These are phyloP conservation scores for Pollenia griseotomentosa DNA, from an alignment of 2,888 invertebrate genomes.

Conservation along the genomic window DNA sequence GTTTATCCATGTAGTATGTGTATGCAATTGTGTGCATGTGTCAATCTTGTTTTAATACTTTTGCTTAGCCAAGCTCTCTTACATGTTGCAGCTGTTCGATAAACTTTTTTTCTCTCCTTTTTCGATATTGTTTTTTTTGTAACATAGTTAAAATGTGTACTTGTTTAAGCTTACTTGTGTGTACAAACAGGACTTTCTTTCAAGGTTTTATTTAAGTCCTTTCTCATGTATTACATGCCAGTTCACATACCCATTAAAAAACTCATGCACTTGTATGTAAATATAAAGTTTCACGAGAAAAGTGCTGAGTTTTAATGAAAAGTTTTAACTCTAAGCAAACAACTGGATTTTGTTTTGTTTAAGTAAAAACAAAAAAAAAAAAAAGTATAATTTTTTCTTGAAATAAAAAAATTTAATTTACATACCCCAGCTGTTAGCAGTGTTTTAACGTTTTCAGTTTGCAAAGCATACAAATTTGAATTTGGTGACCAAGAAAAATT, in stretches of 20 bases:
- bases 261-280: not conserved
- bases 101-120: constrained; percentile 50
- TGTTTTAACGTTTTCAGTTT: too few relatives aligned
- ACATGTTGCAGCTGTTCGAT: constrained; percentile 72
- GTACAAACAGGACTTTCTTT: constrained; percentile 48
- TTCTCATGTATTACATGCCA: constrained; percentile 47
- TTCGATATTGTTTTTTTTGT: constrained; percentile 18
- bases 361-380: not conserved
- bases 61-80: constrained; percentile 61
- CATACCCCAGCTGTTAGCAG: constrained; percentile 4
- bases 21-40: constrained; percentile 25
- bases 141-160: constrained; percentile 8
- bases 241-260: not conserved
- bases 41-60: constrained; percentile 64
- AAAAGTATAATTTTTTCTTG: not conserved
- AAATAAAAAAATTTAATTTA: not conserved
- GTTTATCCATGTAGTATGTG: not conserved
- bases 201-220: constrained; percentile 56
- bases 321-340: constrained; percentile 50
- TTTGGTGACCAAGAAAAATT: too few relatives aligned
- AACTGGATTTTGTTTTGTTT: constrained; percentile 11
- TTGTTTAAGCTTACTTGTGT: constrained; percentile 56
- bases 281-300: constrained; percentile 17
- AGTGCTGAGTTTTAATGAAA: constrained; percentile 44
- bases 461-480: too few relatives aligned